Conservation (phyloP, 1,140 invertebrate genomes). For the Pogonomyrmex barbatus region DNA sequence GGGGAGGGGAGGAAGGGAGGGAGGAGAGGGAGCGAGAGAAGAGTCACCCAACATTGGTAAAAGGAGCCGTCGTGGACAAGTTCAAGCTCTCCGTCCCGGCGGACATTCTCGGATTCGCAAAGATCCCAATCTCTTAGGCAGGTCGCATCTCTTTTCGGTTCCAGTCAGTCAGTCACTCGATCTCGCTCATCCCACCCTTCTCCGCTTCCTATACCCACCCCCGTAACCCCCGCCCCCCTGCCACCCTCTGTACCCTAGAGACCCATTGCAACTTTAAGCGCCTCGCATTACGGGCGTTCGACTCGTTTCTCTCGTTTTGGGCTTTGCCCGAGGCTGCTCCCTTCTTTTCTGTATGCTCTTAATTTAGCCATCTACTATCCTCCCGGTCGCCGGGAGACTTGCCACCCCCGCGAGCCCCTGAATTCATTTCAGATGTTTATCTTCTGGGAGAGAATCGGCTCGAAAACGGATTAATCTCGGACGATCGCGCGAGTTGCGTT, state of each 20-base stretch:
- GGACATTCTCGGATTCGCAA: conserved; percentile 60
- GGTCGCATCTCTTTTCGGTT: conserved; percentile 76
- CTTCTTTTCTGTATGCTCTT: conserved; percentile 69
- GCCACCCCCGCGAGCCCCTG: conserved; percentile 25
- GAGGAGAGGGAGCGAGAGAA: not conserved
- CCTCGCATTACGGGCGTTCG: conserved; percentile 80
- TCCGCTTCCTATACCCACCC: conserved; percentile 22
- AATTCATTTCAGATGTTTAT: conserved; percentile 74
- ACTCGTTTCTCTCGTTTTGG: conserved; percentile 76
- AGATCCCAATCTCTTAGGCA: conserved; percentile 78
- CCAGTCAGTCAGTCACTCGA: conserved; percentile 78
- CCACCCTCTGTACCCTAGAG: conserved; percentile 75
- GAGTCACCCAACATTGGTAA: conserved; percentile 30
- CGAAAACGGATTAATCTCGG: conserved; percentile 54
- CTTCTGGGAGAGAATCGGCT: conserved; percentile 23
- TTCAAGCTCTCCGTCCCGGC: conserved; percentile 45
- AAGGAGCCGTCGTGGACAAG: conserved; percentile 44
- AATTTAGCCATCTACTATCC: conserved; percentile 68
- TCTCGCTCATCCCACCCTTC: conserved; percentile 67
- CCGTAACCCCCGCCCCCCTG: conserved; percentile 39
- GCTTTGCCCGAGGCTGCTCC: conserved; percentile 64
- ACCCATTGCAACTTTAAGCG: conserved; percentile 82
- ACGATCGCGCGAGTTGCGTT: conserved; percentile 32
- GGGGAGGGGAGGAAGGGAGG: not conserved
- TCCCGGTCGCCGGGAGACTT: conserved; percentile 6